Base-by-base conservation (phyloP, 2,888 invertebrate genomes). In the Anthophora plumipes region DNA sequence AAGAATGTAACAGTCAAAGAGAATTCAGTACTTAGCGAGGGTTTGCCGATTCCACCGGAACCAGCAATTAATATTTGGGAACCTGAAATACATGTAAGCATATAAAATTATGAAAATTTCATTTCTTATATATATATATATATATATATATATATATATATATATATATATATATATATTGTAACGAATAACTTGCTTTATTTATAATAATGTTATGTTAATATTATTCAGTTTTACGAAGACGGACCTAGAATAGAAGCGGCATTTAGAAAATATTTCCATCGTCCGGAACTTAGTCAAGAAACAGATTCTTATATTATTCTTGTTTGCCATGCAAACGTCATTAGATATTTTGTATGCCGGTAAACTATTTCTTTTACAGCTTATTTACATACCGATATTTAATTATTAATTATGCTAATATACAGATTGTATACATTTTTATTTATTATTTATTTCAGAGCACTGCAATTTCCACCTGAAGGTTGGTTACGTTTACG, bases 271-370 rank as follows among this genome's bases (percentile, higher is more conserved):
- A 96, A 97, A 88, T 98, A 98, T 94, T 98, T 99, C 93, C 96
- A 99, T 93, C 95, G 99, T 61, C 99, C 99, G 3, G 95, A 96
- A 57, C 95, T 96, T 0, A 94, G 95, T 0, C 98, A 99, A 93
- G 95, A 95, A 1, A 94, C 96, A 55, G 98, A 99, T 92, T 95
- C 96, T 0, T 98, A 97, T 92, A 98, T 99, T 54, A 93, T 99
- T 54, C 94, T 99, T 70, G 98, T 99, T 1, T 99, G 99, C 89
- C 99, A 99, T 93, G 99, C 98, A 6, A 99, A 99, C 94, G 99
- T 99, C 31, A 99, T 99, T 90, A 95, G 99, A 59, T 99, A 98
- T 94, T 98, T 98, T 92, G 96, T 97, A 17, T 98, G 98, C 95
- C 95, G 97, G 97, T 97, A 91, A 94, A 66, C 57, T 48, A 31